A percentile compares a stretch with the other conserved stretches of the same genome.
Evolutionary conservation across 2,888 invertebrate genomes (phyloP).

Genomic region (Lepidonotus clava): DNA sequence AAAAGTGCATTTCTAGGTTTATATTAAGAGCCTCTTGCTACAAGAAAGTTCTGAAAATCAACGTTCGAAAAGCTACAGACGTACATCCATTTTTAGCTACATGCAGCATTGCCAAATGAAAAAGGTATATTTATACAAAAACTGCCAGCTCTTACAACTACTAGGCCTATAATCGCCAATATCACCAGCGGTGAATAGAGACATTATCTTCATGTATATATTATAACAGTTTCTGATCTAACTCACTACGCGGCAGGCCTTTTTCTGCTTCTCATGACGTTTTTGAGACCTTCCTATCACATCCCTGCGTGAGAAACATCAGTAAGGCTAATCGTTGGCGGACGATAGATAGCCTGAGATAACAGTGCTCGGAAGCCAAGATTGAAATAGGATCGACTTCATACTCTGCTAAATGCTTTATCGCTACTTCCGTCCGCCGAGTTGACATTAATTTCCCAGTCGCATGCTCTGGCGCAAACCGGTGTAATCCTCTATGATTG

Average conservation of each 20-base stretch:
- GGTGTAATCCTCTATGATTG: not conserved
- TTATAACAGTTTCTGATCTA: no score
- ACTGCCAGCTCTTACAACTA: not conserved
- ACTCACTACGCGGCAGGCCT: no score
- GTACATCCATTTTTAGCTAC: no score
- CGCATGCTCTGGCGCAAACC: slow-evolving; percentile 24
- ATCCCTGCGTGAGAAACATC: not conserved
- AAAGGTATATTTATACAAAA: no score
- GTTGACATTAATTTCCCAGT: slow-evolving; percentile 39
- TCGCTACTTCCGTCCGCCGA: not conserved
- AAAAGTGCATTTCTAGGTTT: no score
- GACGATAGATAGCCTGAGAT: slow-evolving; percentile 19
- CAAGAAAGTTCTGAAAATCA: no score
- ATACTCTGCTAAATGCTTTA: slow-evolving; percentile 35
- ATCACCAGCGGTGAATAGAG: no score
- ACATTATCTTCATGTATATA: no score
- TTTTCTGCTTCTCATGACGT: not conserved
- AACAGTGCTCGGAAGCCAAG: not conserved
- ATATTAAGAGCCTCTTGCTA: no score
- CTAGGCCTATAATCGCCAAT: not conserved
- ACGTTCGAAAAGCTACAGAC: no score
- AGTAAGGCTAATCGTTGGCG: not conserved
- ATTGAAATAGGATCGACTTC: slow-evolving; percentile 38
- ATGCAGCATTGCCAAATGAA: no score
- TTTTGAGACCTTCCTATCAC: not conserved